Evolutionary conservation across 2,113 vertebrate species (phyloP).

Genomic region (Dipodomys spectabilis): DNA sequence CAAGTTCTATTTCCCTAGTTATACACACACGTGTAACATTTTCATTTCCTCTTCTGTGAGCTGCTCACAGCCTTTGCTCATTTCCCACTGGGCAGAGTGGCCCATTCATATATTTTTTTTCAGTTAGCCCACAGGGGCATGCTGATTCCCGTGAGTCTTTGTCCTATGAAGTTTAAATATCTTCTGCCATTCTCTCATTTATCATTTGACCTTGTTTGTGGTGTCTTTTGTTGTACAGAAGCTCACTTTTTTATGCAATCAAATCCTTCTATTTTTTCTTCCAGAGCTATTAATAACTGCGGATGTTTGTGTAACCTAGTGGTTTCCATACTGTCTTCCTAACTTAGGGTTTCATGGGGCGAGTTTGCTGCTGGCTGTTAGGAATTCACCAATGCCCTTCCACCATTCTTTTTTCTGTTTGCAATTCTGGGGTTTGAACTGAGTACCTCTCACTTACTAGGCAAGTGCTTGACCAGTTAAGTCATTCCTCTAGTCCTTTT

Average conservation of each 20-base stretch:
- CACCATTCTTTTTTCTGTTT: no score
- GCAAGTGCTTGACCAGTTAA: no score
- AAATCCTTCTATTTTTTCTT: constrained; percentile 50
- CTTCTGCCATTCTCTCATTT: constrained; percentile 37
- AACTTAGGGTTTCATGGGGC: background rate
- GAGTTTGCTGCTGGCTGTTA: background rate
- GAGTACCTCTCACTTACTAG: no score
- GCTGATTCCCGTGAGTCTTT: background rate
- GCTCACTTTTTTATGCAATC: constrained; percentile 46
- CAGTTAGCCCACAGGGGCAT: background rate
- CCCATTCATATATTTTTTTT: background rate
- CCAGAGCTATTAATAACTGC: constrained; percentile 55
- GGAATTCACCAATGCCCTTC: no score
- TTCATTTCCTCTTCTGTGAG: constrained; percentile 52
- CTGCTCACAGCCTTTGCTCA: background rate
- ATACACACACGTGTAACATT: background rate
- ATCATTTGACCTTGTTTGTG: constrained; percentile 40
- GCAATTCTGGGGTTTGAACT: no score
- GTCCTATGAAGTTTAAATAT: background rate
- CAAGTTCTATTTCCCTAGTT: constrained; percentile 29
- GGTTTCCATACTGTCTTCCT: constrained; percentile 33
- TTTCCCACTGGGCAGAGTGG: background rate
- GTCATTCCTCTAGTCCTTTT: no score
- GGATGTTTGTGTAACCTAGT: constrained; percentile 54
- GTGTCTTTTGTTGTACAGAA: constrained; percentile 47